Evolutionary conservation across 2,113 vertebrate genomes (phyloP).

Genomic region (Nerophis lumbriciformis): DNA sequence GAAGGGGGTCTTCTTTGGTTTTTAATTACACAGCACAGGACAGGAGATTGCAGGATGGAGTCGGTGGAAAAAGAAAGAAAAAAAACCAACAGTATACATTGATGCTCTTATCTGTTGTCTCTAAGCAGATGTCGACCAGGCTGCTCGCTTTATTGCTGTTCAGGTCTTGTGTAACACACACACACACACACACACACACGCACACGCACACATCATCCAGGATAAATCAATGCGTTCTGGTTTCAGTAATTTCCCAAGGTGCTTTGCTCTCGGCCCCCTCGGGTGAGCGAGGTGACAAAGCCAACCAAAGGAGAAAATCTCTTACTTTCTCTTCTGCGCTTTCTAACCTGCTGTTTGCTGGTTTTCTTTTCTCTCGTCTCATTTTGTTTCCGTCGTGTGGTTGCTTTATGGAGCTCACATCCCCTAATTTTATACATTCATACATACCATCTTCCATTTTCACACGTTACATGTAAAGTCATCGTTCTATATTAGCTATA

Average conservation of each 20-base stretch:
- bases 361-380: constrained; percentile 12
- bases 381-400: constrained; percentile 3
- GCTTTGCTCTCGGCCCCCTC: constrained; percentile 67
- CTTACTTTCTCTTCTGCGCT: constrained; percentile 41
- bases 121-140: constrained; percentile 68
- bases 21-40: constrained; percentile 65
- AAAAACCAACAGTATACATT: constrained; percentile 36
- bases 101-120: constrained; percentile 51
- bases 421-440: too few relatives aligned
- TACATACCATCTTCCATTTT: too few relatives aligned
- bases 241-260: constrained; percentile 92
- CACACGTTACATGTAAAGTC: too few relatives aligned
- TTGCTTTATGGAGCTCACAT: background rate
- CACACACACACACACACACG: constrained; percentile 62
- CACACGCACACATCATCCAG: constrained; percentile 44
- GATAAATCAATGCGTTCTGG: constrained; percentile 89
- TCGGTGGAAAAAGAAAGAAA: constrained; percentile 10
- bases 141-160: constrained; percentile 63
- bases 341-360: constrained; percentile 28
- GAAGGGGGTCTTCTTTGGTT: constrained; percentile 55
- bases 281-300: constrained; percentile 85
- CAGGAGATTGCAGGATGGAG: constrained; percentile 44
- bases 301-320: constrained; percentile 75
- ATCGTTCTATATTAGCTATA: too few relatives aligned
- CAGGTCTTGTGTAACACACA: constrained; percentile 58